Conservation (phyloP, 2,888 invertebrate species). For the Gisinianus flammeolus region DNA sequence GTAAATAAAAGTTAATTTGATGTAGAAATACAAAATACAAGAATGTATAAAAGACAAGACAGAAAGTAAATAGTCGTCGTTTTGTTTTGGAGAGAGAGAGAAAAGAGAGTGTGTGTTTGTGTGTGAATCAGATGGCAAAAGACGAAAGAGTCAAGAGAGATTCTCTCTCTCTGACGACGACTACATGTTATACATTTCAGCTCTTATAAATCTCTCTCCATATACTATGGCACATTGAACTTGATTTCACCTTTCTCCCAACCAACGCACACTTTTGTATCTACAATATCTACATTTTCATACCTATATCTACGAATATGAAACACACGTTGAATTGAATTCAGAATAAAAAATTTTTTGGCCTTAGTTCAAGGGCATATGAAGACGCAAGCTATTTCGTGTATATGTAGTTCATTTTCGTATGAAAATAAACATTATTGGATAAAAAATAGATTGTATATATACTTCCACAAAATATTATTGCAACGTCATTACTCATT, state of each 20-base stretch:
- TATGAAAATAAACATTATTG: constrained; percentile 24
- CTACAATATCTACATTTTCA: no score
- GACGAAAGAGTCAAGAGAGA: not conserved
- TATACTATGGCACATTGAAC: constrained; percentile 35
- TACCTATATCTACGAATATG: constrained; percentile 3
- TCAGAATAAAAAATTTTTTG: no score
- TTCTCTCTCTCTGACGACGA: no score
- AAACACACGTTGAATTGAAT: no score
- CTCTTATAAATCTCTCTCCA: not conserved
- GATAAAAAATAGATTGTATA: not conserved
- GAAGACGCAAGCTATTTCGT: not conserved
- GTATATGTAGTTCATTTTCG: not conserved
- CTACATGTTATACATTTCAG: not conserved
- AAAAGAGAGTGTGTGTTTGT: not conserved
- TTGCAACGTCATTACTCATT: not conserved
- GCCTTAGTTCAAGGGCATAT: constrained; percentile 32
- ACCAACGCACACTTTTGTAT: no score
- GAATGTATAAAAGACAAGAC: no score
- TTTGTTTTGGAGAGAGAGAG: not conserved
- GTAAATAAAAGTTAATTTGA: no score
- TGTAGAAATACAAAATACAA: no score
- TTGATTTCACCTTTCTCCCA: constrained; percentile 36
- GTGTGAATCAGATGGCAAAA: not conserved
- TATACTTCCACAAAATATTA: constrained; percentile 3
- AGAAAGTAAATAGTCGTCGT: no score